Percentiles rank a stretch among this genome's conserved stretches.
phyloP scores from a whole-genome alignment of 2,888 invertebrate species.

The Drosophila nr. medialis region DNA sequence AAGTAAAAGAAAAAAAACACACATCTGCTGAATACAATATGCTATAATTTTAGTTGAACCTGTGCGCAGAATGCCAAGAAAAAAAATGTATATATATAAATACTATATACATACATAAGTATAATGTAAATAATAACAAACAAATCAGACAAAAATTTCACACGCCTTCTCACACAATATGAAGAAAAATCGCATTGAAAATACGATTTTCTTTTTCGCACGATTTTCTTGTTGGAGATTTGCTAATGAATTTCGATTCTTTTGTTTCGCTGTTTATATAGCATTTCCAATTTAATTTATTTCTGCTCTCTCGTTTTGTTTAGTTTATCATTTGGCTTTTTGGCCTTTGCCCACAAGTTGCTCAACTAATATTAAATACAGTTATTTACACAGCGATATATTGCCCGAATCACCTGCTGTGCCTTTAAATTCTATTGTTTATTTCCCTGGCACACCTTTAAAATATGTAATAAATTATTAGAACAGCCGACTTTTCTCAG shows the following conservation, averaged over 20 bases:
- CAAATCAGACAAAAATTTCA: constrained; percentile 26
- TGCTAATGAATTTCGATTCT: constrained; percentile 26
- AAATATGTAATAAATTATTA: constrained; percentile 16
- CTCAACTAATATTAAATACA: constrained; percentile 6
- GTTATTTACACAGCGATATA: constrained; percentile 4
- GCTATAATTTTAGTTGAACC: constrained; percentile 13
- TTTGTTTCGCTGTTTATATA: constrained; percentile 4
- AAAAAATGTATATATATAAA: background rate
- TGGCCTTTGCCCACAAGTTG: constrained; percentile 1
- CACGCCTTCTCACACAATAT: constrained; percentile 23
- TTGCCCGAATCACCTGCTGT: constrained; percentile 13
- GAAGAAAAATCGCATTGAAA: constrained; percentile 5
- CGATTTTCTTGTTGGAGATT: constrained; percentile 30
- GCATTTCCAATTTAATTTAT: constrained; percentile 12
- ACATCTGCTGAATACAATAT: constrained; percentile 16
- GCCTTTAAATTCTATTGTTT: constrained; percentile 1
- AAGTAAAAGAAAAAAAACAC: background rate
- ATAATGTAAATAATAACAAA: constrained; percentile 6
- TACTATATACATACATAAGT: background rate
- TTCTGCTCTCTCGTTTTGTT: constrained; percentile 9
- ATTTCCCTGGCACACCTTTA: constrained; percentile 6
- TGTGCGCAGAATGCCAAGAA: background rate
- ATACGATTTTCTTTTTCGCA: constrained; percentile 14
- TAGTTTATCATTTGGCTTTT: constrained; percentile 6
- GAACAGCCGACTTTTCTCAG: constrained; percentile 26